Evolutionary conservation across 2,113 vertebrate species (phyloP).

Genomic region (Hyperopisus bebe): DNA sequence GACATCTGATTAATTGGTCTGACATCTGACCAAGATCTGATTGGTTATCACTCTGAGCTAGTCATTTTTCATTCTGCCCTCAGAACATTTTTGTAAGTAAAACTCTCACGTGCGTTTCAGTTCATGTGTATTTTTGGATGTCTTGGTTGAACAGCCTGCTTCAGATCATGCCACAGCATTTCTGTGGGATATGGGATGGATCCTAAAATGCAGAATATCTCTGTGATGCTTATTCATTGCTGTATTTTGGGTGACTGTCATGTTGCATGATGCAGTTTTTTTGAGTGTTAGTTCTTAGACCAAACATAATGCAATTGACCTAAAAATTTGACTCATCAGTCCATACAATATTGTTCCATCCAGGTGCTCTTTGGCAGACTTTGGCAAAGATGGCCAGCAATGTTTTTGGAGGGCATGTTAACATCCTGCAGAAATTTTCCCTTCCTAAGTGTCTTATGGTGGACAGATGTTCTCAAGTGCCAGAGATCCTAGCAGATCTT

Average conservation of each 20-base stretch:
- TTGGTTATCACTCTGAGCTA: too few relatives aligned
- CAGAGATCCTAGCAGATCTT: not conserved
- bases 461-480: not conserved
- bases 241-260: not conserved
- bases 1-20: too few relatives aligned
- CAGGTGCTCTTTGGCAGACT: not conserved
- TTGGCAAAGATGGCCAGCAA: not conserved
- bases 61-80: too few relatives aligned
- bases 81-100: too few relatives aligned
- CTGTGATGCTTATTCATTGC: not conserved
- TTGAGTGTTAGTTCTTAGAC: not conserved
- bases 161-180: not conserved
- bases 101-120: not conserved
- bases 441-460: not conserved
- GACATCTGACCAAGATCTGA: too few relatives aligned
- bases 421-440: not conserved
- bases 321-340: not conserved
- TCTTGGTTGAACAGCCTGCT: not conserved
- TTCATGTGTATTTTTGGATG: not conserved
- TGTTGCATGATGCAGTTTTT: not conserved
- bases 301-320: not conserved
- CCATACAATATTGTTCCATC: not conserved
- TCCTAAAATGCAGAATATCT: not conserved
- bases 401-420: not conserved
- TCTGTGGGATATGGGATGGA: not conserved